Base-by-base conservation (phyloP, 2,113 vertebrate genomes). In the Corythaixoides concolor region DNA sequence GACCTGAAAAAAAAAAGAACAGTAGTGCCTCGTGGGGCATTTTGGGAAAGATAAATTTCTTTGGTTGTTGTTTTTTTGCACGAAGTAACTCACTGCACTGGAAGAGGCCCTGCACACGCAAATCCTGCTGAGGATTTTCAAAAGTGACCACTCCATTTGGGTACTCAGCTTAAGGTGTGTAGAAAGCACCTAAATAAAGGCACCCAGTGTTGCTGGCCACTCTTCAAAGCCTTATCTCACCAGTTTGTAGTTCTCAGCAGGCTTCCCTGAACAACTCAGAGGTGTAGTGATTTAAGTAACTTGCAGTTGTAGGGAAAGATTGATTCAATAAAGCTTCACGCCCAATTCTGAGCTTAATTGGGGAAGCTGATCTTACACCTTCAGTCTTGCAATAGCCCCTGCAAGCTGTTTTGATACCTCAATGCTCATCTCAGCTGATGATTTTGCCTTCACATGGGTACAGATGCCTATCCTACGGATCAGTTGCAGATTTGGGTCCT, bases 61-160 rank as follows among this genome's bases (percentile, higher is more conserved):
- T 73, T 55, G 32, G 9, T 15, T 49, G 12, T 8, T 84, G 4
- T 30, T 75, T 30, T 75, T 62, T 4, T 85, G 9, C 21, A 85
- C 4, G 16, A 49, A 12, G 28, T 30, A 63, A 35, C 20, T 66
- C 35, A 22, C 16, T 58, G 52, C 33, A 19, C 21, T 64, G n/a
- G 35, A 64, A 68, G 6, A 88, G 8, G 32, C 24, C 5, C 17
- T 22, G 15, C 17, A 33, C 7, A 3, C 35, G 8, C 8, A 77
- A 49, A 30, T 39, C 30, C 27, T 68, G 15, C 27, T 64, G 30
- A 63, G 33, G 58, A 47, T 28, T 83, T 72, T 50, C 21, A 30
- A n/a, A 88, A 85, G 43, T 55, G 49, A 39, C 47, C 19, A 24
- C 1, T 1, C 5, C 1, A 0, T 77, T 45, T 41, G 7, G 23